These are phyloP conservation scores for Chauna torquata DNA, from an alignment of 2,113 vertebrate species.

Conservation along the genomic window DNA sequence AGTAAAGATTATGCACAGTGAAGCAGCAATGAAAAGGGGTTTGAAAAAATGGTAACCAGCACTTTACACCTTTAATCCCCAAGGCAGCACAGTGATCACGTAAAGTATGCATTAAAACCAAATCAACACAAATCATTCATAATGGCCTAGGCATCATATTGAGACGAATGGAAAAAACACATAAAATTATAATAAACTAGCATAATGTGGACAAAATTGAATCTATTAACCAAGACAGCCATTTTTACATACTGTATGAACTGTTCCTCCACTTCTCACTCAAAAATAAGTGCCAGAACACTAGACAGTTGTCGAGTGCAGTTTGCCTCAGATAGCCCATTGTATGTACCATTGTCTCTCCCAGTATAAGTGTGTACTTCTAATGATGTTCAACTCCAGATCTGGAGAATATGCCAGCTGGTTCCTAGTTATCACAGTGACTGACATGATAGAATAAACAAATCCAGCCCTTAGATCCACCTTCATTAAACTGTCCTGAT, in stretches of 20 bases:
- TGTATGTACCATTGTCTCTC: neutral
- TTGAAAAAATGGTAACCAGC: slow-evolving; percentile 33
- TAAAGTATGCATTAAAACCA: neutral
- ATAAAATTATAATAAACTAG: slow-evolving; percentile 59
- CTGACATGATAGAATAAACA: neutral
- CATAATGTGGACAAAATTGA: slow-evolving; percentile 7
- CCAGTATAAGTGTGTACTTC: neutral
- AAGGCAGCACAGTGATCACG: neutral
- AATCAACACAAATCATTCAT: slow-evolving; percentile 25
- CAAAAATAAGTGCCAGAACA: neutral
- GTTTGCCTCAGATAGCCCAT: neutral
- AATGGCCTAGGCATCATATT: neutral
- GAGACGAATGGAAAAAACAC: slow-evolving; percentile 31
- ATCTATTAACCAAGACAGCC: neutral
- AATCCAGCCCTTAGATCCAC: neutral
- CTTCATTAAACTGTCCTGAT: neutral
- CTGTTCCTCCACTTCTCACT: neutral
- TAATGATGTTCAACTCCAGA: neutral
- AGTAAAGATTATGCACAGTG: neutral
- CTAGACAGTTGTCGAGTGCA: neutral
- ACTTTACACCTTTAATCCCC: slow-evolving; percentile 48
- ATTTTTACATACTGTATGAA: neutral
- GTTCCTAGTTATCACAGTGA: neutral
- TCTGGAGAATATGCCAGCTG: neutral
- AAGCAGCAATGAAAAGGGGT: slow-evolving; percentile 39